Evolutionary conservation across 2,113 vertebrate species (phyloP).

Genomic region (Podiceps cristatus): DNA sequence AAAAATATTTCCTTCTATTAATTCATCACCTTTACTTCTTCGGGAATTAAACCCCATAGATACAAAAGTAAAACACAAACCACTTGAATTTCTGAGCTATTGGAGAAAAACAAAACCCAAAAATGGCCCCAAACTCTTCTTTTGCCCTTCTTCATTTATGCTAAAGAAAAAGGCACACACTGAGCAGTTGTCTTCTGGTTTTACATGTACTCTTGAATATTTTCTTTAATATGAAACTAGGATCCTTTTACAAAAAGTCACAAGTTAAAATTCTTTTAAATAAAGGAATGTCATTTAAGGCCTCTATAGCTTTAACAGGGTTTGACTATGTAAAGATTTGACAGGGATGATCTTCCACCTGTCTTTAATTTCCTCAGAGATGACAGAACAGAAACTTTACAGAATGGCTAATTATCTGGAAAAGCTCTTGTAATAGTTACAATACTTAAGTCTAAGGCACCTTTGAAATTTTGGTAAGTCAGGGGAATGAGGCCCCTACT

Average conservation of each 20-base stretch:
- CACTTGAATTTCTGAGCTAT: not conserved
- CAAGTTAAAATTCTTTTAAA: not conserved
- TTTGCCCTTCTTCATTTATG: not conserved
- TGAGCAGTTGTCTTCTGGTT: not conserved
- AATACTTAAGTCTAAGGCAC: not conserved
- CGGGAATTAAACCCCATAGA: not conserved
- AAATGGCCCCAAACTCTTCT: not conserved
- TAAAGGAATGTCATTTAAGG: not conserved
- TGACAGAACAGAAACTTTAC: not conserved
- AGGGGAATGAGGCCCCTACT: not conserved
- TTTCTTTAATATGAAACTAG: not conserved
- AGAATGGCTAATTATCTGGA: not conserved
- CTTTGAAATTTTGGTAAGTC: not conserved
- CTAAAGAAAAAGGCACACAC: not conserved
- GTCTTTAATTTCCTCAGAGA: not conserved
- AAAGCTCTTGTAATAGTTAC: not conserved
- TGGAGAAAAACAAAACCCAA: not conserved
- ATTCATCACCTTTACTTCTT: not conserved
- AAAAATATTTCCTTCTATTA: not conserved
- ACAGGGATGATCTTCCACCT: not conserved
- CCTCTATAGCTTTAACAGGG: not conserved
- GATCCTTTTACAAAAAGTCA: not conserved
- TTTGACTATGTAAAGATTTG: not conserved
- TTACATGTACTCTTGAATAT: not conserved
- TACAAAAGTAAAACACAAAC: not conserved